Evolutionary conservation across 2,888 invertebrate species (phyloP), one percentile per base, ranked within the genome.

Genomic region (Melolontha melolontha): DNA sequence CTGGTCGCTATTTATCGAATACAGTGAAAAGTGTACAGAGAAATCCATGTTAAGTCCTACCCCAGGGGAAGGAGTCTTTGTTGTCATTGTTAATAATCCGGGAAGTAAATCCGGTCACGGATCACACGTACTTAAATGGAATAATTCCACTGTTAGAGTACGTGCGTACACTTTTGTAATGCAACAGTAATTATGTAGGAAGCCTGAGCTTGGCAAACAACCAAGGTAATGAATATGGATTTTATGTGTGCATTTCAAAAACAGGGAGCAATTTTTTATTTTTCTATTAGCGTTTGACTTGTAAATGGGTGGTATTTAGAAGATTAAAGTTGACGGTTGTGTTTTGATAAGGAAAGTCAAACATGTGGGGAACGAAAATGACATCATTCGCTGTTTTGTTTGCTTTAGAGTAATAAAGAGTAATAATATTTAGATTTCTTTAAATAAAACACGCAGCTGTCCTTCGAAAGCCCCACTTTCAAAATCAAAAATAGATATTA

Each of bases 1-100:
- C 14, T 4, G 29, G 2, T n/a, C 29, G 29, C 5, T 54, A 54
- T 54, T 40, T 34, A 34, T 34, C 34, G 34, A 34, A 57, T 57
- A 44, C 42, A 42, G 57, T 12, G 44, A 44, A 42, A 29, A 17
- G 39, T 29, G 34, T 16, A 34, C 10, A 34, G 8, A 34, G 34
- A 34, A 34, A 49, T 49, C 39, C 47, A 29, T 14, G n/a, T 34
- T 34, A 34, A 34, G 34, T 34, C 34, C 11, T 7, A 11, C 14
- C 1, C 29, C 44, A 34, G 39, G 29, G n/a, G 42, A 16, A 47
- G 49, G 11, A 10, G 49, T 11, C 39, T 34, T n/a, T 16, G 49
- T 16, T 47, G 47, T 49, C 59, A 34, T 39, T 62, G 59, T 62
- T 62, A 62, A 62, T 62, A 62, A 39, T 34, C 59, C 34, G 34